Evolutionary conservation across 2,113 vertebrate genomes (phyloP).

Genomic region (Rhabdomys dilectus): DNA sequence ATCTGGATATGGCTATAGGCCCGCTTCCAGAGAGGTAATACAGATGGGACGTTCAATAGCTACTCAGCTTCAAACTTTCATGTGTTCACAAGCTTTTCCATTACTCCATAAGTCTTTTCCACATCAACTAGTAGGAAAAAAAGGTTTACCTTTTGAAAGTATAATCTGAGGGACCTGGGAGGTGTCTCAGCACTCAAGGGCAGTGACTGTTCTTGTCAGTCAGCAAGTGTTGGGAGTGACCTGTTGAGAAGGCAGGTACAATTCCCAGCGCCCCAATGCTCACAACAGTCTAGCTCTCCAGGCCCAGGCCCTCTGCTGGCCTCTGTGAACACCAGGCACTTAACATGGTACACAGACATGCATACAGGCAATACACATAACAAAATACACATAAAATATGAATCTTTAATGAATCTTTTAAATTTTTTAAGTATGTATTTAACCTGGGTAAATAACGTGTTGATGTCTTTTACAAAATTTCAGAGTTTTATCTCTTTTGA

Average conservation of each 20-base stretch:
- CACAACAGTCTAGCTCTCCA: background rate
- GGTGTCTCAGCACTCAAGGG: background rate
- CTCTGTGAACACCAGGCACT: background rate
- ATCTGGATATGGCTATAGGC: constrained; percentile 94
- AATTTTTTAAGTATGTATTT: background rate
- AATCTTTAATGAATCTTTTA: background rate
- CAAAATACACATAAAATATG: background rate
- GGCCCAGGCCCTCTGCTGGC: background rate
- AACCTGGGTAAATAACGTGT: background rate
- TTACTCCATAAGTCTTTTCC: constrained; percentile 19
- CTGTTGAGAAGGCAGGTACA: background rate
- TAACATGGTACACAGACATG: background rate
- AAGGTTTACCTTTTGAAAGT: background rate
- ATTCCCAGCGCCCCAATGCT: background rate
- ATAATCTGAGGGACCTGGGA: background rate
- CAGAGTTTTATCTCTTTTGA: constrained; percentile 23
- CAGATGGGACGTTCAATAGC: background rate
- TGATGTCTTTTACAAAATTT: constrained; percentile 4
- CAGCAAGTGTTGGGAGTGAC: no score
- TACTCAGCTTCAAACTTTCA: background rate
- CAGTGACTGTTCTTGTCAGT: background rate
- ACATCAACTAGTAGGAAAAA: background rate
- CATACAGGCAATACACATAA: background rate
- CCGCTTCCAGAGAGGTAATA: constrained; percentile 93
- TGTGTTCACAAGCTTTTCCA: background rate